A percentile compares a stretch with the other conserved stretches of the same genome.
These are phyloP conservation scores for Rhogogaster chlorosoma DNA, from an alignment of 2,888 invertebrate species.

Conservation along the genomic window DNA sequence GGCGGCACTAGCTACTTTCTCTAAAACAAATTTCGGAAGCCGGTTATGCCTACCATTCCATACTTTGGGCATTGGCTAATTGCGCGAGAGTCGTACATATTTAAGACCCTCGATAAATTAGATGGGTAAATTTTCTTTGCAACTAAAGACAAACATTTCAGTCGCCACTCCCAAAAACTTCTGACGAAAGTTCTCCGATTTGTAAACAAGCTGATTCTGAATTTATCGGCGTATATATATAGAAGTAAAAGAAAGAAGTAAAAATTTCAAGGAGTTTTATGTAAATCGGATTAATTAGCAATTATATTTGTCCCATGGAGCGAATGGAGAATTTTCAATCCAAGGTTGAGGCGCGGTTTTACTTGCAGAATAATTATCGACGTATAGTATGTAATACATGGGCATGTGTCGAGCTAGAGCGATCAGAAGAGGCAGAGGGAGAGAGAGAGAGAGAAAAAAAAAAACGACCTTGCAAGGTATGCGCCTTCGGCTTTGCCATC, in stretches of 20 bases:
- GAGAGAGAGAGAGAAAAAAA: background rate
- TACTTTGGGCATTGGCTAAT: background rate
- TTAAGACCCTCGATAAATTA: background rate
- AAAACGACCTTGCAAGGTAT: conserved; percentile 45
- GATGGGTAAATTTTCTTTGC: background rate
- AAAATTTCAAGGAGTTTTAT: background rate
- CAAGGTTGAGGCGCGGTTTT: background rate
- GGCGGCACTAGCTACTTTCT: background rate
- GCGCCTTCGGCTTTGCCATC: conserved; percentile 41
- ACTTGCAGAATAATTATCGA: background rate
- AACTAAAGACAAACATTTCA: background rate
- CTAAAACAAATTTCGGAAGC: conserved; percentile 27
- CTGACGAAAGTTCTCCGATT: no score
- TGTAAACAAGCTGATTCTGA: no score
- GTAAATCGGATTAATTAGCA: background rate
- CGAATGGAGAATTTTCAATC: background rate
- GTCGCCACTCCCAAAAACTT: background rate
- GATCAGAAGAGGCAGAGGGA: background rate
- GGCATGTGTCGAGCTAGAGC: background rate
- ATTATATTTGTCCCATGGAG: background rate
- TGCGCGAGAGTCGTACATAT: background rate
- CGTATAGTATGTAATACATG: background rate
- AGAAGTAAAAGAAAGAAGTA: background rate
- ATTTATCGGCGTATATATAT: no score
- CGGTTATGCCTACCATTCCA: background rate